phyloP scores from a whole-genome alignment of 2,113 vertebrate genomes.

The Saguinus midas region DNA sequence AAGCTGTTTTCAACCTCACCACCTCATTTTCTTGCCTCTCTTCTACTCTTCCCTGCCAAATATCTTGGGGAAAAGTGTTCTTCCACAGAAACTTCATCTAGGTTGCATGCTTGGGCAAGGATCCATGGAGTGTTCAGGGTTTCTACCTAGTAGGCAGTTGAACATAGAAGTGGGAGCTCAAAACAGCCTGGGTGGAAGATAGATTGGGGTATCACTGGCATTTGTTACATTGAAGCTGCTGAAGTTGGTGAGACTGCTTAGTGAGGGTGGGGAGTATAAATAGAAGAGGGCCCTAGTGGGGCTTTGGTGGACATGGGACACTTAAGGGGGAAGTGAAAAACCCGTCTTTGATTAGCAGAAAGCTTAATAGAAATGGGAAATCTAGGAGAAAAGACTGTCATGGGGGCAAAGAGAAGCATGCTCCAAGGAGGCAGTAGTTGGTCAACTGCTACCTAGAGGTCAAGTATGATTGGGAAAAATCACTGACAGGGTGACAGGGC shows the following conservation, averaged over 20 bases:
- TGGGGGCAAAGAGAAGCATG: background rate
- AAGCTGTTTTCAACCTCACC: background rate
- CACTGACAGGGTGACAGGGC: background rate
- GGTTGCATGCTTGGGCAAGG: background rate
- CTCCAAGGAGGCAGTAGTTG: background rate
- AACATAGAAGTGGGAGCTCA: background rate
- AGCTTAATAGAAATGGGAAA: background rate
- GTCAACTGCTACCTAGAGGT: background rate
- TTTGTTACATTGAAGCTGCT: background rate
- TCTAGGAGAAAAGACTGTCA: background rate
- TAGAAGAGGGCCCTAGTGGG: background rate
- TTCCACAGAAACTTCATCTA: background rate
- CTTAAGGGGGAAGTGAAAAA: fast-evolving
- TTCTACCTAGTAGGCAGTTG: background rate
- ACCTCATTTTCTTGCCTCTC: background rate
- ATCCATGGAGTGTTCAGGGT: background rate
- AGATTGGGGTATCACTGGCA: background rate
- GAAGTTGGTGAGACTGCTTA: background rate
- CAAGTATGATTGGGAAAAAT: background rate
- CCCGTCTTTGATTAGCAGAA: background rate
- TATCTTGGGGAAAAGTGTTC: background rate
- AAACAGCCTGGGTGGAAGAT: background rate
- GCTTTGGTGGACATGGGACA: background rate
- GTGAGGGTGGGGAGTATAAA: background rate
- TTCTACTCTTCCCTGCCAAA: background rate